Conservation (phyloP, 2,888 invertebrate species). For the Cephus nigrinus region DNA sequence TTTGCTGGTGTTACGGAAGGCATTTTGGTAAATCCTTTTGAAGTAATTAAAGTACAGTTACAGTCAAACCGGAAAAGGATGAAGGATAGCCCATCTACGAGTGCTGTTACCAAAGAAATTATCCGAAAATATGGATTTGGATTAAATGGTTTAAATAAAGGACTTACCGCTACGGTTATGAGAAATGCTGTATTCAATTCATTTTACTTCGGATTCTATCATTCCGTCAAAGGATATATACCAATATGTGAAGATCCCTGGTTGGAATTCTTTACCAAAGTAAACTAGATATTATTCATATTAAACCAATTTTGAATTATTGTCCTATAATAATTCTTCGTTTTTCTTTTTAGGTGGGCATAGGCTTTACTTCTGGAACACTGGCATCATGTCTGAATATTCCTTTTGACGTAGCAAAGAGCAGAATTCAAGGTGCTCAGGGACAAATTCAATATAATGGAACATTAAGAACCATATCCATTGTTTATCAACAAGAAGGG, state of each 20-base stretch:
- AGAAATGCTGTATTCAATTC: constrained; percentile 93
- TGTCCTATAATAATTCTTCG: constrained; percentile 25
- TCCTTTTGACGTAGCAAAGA: constrained; percentile 97
- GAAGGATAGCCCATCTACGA: constrained; percentile 79
- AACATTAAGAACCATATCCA: constrained; percentile 77
- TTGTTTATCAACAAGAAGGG: constrained; percentile 92
- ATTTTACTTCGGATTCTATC: constrained; percentile 96
- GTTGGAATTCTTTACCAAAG: constrained; percentile 79
- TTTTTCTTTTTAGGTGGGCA: constrained; percentile 66
- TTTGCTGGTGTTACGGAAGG: constrained; percentile 93
- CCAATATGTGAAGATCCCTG: constrained; percentile 77
- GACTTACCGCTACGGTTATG: constrained; percentile 87
- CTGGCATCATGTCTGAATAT: constrained; percentile 90
- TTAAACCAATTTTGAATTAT: constrained; percentile 5
- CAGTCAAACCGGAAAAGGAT: constrained; percentile 79
- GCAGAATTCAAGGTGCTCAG: constrained; percentile 94
- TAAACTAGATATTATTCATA: constrained; percentile 20
- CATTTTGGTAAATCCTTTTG: constrained; percentile 92
- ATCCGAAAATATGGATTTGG: constrained; percentile 82
- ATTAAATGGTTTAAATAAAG: constrained; percentile 84
- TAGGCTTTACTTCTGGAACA: constrained; percentile 90
- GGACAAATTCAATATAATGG: constrained; percentile 82
- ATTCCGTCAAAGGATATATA: constrained; percentile 83
- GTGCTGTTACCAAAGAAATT: constrained; percentile 83
- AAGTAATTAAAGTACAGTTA: constrained; percentile 93